Conservation (phyloP, 1,140 invertebrate genomes). For the Dryas iulia region DNA sequence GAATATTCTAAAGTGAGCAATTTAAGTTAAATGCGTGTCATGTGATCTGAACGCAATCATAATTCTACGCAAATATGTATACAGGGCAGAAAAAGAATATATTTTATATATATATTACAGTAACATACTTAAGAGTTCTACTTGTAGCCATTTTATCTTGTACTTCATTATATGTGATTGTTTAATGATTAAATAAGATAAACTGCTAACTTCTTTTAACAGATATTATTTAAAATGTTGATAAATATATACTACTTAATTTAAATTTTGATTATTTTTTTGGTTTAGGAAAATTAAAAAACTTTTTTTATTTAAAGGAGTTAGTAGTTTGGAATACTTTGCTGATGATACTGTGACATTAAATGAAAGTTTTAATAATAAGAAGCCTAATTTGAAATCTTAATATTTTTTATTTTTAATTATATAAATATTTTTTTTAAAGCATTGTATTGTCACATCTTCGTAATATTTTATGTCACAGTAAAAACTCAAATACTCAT, state of each 20-base stretch:
- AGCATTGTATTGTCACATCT: no score
- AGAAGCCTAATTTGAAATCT: no score
- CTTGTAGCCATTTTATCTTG: not conserved
- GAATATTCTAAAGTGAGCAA: constrained; percentile 49
- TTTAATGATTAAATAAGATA: not conserved
- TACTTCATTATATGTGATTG: not conserved
- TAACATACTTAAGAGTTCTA: not conserved
- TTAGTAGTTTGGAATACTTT: not conserved
- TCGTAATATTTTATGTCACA: not conserved
- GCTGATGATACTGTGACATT: not conserved
- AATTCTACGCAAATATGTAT: constrained; percentile 13
- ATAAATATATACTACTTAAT: no score
- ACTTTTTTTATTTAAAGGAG: not conserved
- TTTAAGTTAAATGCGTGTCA: constrained; percentile 36
- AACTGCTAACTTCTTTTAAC: not conserved
- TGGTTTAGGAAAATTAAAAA: not conserved
- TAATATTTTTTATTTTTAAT: no score
- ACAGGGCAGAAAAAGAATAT: constrained; percentile 40
- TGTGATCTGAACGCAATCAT: constrained; percentile 42
- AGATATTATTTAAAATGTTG: not conserved
- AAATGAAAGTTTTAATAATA: not conserved
- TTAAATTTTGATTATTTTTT: no score
- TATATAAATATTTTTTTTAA: no score
- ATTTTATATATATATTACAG: constrained; percentile 7
- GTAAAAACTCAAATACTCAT: not conserved